Evolutionary conservation across 2,113 vertebrate genomes (phyloP).

Genomic region (Macroglossus sobrinus): DNA sequence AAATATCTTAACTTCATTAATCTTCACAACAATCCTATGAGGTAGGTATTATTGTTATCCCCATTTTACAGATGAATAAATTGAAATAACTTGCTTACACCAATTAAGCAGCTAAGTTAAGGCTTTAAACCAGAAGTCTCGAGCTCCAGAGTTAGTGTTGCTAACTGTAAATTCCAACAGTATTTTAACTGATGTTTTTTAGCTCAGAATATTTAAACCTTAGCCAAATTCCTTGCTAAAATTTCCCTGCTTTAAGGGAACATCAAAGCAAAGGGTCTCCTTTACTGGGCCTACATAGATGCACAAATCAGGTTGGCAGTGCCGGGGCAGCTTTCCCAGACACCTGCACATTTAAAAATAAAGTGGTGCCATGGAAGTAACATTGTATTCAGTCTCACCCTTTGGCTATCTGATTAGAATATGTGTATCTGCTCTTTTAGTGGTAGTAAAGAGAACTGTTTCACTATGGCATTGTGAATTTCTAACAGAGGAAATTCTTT

Average conservation of each 20-base stretch:
- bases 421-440: neutral
- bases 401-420: neutral
- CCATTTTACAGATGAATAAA: neutral
- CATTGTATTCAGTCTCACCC: accelerated
- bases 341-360: neutral
- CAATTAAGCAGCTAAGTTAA: neutral
- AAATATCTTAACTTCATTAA: neutral
- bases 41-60: neutral
- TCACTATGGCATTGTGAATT: neutral
- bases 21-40: neutral
- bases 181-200: neutral
- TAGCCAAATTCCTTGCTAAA: neutral
- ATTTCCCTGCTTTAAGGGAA: neutral
- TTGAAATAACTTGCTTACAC: neutral
- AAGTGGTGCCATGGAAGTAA: neutral
- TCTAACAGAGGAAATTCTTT: neutral
- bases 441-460: neutral
- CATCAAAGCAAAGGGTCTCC: neutral
- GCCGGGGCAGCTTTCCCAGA: neutral
- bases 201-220: neutral
- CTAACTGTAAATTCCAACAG: neutral
- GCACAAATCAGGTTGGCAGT: neutral
- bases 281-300: neutral
- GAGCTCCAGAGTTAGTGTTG: neutral
- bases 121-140: neutral